phyloP scores from a whole-genome alignment of 2,113 vertebrate species.

The Machaerirhynchus nigripectus region DNA sequence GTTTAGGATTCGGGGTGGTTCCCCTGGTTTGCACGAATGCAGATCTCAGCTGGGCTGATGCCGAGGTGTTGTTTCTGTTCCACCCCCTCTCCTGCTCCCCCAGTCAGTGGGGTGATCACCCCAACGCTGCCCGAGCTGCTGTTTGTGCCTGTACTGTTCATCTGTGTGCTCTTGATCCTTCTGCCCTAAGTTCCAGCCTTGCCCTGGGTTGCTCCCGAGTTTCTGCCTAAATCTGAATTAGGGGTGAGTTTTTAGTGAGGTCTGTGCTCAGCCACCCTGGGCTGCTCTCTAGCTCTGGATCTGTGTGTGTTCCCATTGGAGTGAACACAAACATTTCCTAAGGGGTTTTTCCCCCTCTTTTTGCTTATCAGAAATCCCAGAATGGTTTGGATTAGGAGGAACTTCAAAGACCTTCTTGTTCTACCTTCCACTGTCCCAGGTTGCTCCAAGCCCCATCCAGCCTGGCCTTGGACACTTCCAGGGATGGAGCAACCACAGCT shows the following conservation, averaged over 20 bases:
- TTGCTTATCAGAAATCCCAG: not conserved
- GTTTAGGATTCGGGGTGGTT: not conserved
- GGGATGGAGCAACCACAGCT: not conserved
- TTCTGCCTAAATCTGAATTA: not conserved
- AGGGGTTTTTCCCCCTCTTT: not conserved
- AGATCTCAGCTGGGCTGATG: not conserved
- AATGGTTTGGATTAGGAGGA: not conserved
- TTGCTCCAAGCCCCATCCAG: not conserved
- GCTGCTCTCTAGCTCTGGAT: not conserved
- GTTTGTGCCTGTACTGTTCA: not conserved
- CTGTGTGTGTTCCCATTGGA: not conserved
- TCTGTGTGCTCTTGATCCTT: not conserved
- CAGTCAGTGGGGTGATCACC: not conserved
- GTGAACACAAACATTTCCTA: not conserved
- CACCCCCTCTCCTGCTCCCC: not conserved
- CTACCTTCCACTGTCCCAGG: not conserved
- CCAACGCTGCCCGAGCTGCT: not conserved
- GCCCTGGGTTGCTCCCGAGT: not conserved
- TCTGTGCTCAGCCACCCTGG: not conserved
- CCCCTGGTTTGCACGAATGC: not conserved
- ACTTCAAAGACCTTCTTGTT: not conserved
- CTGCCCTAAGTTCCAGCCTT: not conserved
- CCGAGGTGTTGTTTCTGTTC: not conserved
- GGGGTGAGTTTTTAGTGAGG: not conserved
- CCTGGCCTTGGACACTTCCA: not conserved